These are phyloP conservation scores for Tinamus major DNA, from an alignment of 2,797 vertebrate species.

Conservation along the genomic window DNA sequence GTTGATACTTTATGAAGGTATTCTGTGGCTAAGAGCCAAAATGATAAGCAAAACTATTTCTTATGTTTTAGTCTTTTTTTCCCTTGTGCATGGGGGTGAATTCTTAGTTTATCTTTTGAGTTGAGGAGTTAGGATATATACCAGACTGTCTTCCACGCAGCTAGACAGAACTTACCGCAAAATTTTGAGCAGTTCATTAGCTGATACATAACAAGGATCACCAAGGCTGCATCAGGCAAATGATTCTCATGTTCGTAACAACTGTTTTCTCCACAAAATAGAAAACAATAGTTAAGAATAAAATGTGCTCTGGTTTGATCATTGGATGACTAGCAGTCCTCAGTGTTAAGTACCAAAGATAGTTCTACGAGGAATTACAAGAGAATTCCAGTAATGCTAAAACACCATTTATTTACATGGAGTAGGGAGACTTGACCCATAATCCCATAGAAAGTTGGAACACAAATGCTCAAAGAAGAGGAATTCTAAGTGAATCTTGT, in stretches of 20 bases:
- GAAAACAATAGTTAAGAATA: not conserved
- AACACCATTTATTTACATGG: not conserved
- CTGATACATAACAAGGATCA: not conserved
- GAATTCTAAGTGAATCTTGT: not conserved
- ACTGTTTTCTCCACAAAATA: not conserved
- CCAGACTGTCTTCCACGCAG: not conserved
- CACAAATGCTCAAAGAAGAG: not conserved
- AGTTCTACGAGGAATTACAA: not conserved
- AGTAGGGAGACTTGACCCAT: not conserved
- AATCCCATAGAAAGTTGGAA: not conserved
- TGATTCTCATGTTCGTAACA: not conserved
- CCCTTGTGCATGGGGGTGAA: not conserved
- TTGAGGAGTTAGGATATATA: not conserved
- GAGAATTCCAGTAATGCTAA: not conserved
- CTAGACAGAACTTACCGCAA: not conserved
- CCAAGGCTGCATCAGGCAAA: not conserved
- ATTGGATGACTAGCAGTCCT: not conserved
- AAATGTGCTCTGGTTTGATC: not conserved
- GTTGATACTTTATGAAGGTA: not conserved
- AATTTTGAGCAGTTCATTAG: not conserved
- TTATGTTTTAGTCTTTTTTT: not conserved
- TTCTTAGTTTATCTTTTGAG: not conserved
- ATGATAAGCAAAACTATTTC: not conserved
- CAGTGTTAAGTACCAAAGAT: not conserved
- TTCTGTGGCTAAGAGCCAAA: not conserved